Evolutionary conservation across 2,113 vertebrate species (phyloP).

Genomic region (Microcebus ravelobensis): DNA sequence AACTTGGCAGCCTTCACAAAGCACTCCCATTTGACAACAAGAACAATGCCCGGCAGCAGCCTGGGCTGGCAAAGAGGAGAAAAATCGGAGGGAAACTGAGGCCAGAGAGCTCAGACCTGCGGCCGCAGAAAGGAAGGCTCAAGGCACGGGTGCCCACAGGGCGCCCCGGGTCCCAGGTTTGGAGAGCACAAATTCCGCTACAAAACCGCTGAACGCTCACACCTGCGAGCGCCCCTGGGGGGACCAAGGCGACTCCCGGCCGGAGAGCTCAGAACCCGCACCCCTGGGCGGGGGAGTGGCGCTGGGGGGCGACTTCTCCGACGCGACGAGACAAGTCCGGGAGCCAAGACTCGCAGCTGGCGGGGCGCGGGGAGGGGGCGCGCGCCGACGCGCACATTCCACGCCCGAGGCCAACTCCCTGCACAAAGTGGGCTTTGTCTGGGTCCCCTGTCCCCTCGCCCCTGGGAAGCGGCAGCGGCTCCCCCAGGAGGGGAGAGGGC

Average conservation of each 20-base stretch:
- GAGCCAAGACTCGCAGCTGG: constrained; percentile 40
- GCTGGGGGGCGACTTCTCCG: not conserved
- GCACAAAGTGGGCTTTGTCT: constrained; percentile 77
- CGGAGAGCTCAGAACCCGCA: not conserved
- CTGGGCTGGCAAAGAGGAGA: not conserved
- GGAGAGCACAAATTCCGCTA: not conserved
- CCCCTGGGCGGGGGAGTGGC: not conserved
- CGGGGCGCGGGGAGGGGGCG: constrained; percentile 19
- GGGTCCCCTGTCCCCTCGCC: not conserved
- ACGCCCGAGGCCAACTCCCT: constrained; percentile 51
- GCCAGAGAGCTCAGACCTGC: constrained; percentile 1
- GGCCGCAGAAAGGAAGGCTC: not conserved
- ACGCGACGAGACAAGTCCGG: not conserved
- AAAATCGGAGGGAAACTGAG: constrained; percentile 59
- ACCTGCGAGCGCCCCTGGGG: not conserved
- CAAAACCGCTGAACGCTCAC: not conserved
- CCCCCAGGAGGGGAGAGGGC: not conserved
- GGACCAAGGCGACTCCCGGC: not conserved
- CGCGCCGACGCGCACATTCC: constrained; percentile 66
- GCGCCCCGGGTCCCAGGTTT: not conserved
- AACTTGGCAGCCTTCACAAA: constrained; percentile 56
- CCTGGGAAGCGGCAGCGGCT: not conserved
- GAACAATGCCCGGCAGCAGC: constrained; percentile 66
- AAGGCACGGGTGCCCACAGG: constrained; percentile 27
- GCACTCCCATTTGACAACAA: constrained; percentile 49